These are phyloP conservation scores for Scaptomyza reducta DNA, from an alignment of 2,888 invertebrate genomes.

Conservation along the genomic window DNA sequence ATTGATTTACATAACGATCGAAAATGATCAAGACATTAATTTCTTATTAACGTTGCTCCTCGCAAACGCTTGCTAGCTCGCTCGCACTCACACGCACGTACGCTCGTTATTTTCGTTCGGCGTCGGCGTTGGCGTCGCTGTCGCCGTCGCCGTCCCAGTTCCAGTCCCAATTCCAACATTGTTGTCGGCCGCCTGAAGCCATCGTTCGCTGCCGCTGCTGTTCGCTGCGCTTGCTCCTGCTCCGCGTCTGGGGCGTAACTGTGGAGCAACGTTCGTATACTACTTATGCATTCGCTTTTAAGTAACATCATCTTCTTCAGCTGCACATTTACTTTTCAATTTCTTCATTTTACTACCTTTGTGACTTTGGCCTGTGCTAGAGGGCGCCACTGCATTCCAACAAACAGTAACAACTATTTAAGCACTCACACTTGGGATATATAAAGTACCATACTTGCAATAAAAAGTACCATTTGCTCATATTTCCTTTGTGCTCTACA, in stretches of 20 bases:
- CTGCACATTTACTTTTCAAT: conserved; percentile 52
- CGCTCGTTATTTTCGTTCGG: conserved; percentile 18
- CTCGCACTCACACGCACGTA: conserved; percentile 27
- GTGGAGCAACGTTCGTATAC: conserved; percentile 38
- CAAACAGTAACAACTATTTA: no score
- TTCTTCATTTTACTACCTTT: conserved; percentile 38
- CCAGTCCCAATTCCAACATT: conserved; percentile 50
- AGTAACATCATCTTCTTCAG: conserved; percentile 31
- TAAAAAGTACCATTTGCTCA: neutral
- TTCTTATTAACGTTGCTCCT: conserved; percentile 83
- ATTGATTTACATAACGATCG: conserved; percentile 85
- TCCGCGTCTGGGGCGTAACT: conserved; percentile 67
- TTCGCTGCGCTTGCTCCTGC: conserved; percentile 44
- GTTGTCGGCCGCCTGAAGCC: conserved; percentile 49
- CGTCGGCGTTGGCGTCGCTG: conserved; percentile 40
- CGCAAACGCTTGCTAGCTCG: conserved; percentile 17
- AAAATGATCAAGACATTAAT: conserved; percentile 85
- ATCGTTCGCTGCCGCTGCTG: conserved; percentile 23
- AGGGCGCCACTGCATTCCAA: conserved; percentile 32
- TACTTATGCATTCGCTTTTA: conserved; percentile 3
- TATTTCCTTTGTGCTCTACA: neutral
- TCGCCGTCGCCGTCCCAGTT: conserved; percentile 30
- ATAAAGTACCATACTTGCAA: neutral
- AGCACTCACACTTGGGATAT: neutral
- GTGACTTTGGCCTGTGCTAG: conserved; percentile 18